phyloP scores from a whole-genome alignment of 2,797 vertebrate genomes.

The Sibirionetta formosa region DNA sequence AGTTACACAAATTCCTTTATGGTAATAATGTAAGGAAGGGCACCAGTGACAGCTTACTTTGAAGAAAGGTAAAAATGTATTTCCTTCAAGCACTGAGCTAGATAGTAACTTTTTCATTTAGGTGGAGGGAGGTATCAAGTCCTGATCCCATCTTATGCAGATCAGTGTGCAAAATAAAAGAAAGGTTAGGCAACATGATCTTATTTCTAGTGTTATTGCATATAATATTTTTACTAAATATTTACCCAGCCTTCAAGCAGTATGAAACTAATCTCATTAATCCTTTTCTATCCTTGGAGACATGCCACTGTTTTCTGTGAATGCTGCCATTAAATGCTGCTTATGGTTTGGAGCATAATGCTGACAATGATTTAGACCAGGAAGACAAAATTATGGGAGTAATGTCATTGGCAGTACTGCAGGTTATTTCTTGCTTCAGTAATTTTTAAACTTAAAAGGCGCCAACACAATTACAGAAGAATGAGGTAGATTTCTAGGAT shows the following conservation, averaged over 20 bases:
- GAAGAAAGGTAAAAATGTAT: background rate
- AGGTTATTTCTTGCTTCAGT: background rate
- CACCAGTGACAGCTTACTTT: background rate
- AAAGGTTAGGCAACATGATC: background rate
- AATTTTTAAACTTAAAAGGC: background rate
- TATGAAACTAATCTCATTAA: background rate
- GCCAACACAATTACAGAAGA: background rate
- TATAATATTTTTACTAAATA: background rate
- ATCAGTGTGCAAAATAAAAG: background rate
- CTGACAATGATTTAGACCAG: accelerated
- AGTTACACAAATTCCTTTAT: background rate
- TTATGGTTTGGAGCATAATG: background rate
- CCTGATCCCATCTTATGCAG: background rate
- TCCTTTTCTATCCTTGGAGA: background rate
- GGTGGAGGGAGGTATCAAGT: background rate
- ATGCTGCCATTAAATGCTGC: background rate
- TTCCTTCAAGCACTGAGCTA: background rate
- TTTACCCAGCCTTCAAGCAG: background rate
- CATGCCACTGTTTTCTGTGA: background rate
- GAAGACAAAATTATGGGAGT: background rate
- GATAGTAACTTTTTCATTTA: background rate
- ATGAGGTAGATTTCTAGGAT: background rate
- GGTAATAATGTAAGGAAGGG: background rate
- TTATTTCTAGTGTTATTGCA: background rate
- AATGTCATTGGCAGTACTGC: background rate